Evolutionary conservation across 2,797 vertebrate genomes (phyloP), one percentile per base, ranked within the genome.

Genomic region (Ctenochaetus hawaiiensis): DNA sequence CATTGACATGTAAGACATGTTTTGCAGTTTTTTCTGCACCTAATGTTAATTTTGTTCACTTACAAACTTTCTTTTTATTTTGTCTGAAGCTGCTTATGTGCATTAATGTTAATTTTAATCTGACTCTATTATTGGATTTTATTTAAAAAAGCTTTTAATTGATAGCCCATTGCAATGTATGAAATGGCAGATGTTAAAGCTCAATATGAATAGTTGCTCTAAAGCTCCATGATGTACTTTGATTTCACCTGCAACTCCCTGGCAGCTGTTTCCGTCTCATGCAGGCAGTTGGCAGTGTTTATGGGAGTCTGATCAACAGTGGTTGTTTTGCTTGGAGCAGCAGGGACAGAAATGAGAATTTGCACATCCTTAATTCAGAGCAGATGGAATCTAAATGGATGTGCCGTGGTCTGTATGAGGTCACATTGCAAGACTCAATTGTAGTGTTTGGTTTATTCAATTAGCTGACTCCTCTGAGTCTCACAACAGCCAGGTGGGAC

Each of bases 371-470:
- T 91, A 87, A 93, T 91, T 89, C 82, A 63, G 81, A 92, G 85
- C 91, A 94, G 91, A 92, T 93, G 93, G 91, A 90, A 90, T 84
- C 83, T 87, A 92, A 93, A 91, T 92, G 76, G 88, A 92, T 90
- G 87, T 83, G 81, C 83, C 77, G 74, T 68, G 79, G 84, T 91
- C 89, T 90, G 89, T 77, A 83, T 51, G 43, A 76, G 91, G 93
- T 92, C 91, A 93, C 87, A 91, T 75, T 90, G 89, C 81, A 92
- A 86, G 86, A 86, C 88, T 90, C 82, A 91, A 91, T 85, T 84
- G 86, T 82, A 77, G 83, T 80, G 75, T 85, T 91, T 81, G 80
- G 87, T 61, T 90, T 86, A 91, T 93, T 92, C 80, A 93, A 91
- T 93, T 92, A 87, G 81, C 75, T 10, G 66, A 77, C 77, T 88